Base-by-base conservation (phyloP, 2,797 vertebrate species). In the Mormyrops attenuatus region DNA sequence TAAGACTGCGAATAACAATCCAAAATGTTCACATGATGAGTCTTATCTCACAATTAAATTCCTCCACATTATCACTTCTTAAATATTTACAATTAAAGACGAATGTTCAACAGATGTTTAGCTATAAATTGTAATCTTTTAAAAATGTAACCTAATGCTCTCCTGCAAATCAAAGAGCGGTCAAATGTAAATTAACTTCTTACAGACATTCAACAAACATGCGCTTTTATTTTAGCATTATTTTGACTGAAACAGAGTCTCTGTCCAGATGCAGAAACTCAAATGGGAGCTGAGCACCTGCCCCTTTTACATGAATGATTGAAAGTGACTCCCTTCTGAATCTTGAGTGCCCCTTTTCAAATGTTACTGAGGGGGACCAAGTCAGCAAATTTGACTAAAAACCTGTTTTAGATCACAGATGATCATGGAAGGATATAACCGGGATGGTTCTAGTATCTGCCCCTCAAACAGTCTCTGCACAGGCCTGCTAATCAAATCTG, bases 61-160 rank as follows among this genome's bases (percentile, higher is more conserved):
- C 47, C 22, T 85, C 82, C 82, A 49, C 82, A 52, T 85, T 9
- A 17, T 6, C 20, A 44, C 50, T 0, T 22, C 89, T 88, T 52
- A 91, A 92, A 92, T 84, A 92, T 63, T 1, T 47, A 73, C 2
- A 11, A 41, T 49, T 84, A 20, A 73, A 84, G 50, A 57, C 44
- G 9, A 44, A 89, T 30, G 11, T 26, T 57, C 8, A 57, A 82
- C 88, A 80, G 77, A 85, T 57, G 53, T 60, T 82, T n/a, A 38
- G 26, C 49, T 84, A 44, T 84, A 17, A 55, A 73, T 73, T 73
- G 13, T 38, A 73, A 34, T 5, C 5, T 69, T 30, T 26, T 13
- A 11, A 57, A n/a, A 38, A 2, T 49, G 22, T 20, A 26, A 50
- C 0, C 1, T 30, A 30, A 30, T 26, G 9, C 9, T 9, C 50